Percentiles rank a stretch among this genome's conserved stretches.
phyloP scores from a whole-genome alignment of 2,797 vertebrate species.

The Monodelphis domestica region DNA sequence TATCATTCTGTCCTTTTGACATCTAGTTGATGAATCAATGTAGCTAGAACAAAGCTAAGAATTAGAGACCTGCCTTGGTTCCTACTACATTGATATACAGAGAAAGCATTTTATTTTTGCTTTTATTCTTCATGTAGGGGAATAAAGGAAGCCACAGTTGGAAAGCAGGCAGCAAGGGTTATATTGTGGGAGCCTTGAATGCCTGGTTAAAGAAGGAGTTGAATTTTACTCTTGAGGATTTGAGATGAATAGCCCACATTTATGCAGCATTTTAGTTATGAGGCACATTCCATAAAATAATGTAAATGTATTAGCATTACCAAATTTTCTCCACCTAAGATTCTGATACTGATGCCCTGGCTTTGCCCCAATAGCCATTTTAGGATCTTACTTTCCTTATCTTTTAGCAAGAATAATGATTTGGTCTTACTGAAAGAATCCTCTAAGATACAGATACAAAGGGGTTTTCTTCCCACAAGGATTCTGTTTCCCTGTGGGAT shows the following conservation, averaged over 20 bases:
- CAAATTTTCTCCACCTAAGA: neutral
- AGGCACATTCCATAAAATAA: neutral
- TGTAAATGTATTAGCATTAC: neutral
- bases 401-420: neutral
- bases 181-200: neutral
- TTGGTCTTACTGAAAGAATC: neutral
- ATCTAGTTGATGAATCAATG: neutral
- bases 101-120: neutral
- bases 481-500: neutral
- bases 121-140: neutral
- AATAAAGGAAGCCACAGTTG: neutral
- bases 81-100: neutral
- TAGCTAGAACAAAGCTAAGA: neutral
- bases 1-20: neutral
- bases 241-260: neutral
- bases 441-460: neutral
- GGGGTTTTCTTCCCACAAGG: neutral
- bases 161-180: neutral
- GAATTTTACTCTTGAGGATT: neutral
- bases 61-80: neutral
- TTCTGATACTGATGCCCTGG: neutral
- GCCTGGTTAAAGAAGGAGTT: neutral
- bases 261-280: neutral
- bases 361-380: neutral
- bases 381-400: neutral